These are phyloP conservation scores for Podarcis cretensis DNA, from an alignment of 2,113 vertebrate species.

Conservation along the genomic window DNA sequence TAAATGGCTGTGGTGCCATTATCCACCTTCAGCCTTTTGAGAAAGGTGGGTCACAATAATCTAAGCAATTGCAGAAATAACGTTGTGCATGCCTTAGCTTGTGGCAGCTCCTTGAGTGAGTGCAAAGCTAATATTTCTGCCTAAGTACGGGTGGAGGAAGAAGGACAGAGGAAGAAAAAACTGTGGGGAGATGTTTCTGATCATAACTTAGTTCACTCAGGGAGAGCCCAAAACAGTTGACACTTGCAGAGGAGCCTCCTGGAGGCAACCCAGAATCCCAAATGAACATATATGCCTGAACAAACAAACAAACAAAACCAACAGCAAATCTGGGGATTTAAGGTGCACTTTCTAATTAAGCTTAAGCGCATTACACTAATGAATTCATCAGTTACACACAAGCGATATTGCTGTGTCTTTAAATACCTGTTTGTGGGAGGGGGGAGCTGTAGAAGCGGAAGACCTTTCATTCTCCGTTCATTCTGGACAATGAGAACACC, in stretches of 20 bases:
- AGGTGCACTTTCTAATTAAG: neutral
- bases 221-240: neutral
- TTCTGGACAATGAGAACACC: neutral
- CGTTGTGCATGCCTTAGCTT: neutral
- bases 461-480: neutral
- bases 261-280: neutral
- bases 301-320: neutral
- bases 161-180: no score
- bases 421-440: neutral
- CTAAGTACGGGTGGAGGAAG: neutral
- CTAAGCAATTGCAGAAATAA: neutral
- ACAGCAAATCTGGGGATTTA: neutral
- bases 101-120: neutral
- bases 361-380: fast-evolving
- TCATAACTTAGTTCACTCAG: fast-evolving
- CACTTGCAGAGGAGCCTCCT: neutral
- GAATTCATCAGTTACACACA: neutral
- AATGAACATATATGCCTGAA: neutral
- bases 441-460: neutral
- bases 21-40: neutral
- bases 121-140: neutral
- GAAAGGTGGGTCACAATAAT: neutral
- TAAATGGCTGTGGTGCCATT: neutral
- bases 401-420: neutral
- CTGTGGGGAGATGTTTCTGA: neutral